Evolutionary conservation across 1,140 invertebrate genomes (phyloP).

Genomic region (Copidosoma floridanum): DNA sequence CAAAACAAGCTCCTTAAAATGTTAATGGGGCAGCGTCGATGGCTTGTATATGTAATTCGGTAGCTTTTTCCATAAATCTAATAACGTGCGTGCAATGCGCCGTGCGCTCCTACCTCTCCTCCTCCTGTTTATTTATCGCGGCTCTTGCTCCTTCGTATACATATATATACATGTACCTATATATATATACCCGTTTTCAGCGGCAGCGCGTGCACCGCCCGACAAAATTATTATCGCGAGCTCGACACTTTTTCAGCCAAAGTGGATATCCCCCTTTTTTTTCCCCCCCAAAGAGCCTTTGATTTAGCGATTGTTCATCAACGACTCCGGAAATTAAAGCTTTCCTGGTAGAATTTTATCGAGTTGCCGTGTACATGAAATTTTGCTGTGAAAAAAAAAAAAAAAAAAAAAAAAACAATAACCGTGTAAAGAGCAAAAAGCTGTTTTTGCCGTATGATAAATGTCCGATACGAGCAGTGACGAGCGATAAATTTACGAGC

Average conservation of each 20-base stretch:
- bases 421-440: too few species aligned
- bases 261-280: not conserved
- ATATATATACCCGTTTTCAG: not conserved
- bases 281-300: not conserved
- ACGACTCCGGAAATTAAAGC: too few species aligned
- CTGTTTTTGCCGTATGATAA: too few species aligned
- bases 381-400: not conserved
- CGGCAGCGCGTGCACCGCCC: not conserved
- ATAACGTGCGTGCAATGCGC: slow-evolving; percentile 15
- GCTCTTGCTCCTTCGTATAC: not conserved
- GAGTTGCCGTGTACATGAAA: not conserved
- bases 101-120: too few species aligned
- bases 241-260: slow-evolving; percentile 16
- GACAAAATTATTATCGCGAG: slow-evolving; percentile 11
- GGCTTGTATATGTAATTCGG: slow-evolving; percentile 37
- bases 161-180: not conserved
- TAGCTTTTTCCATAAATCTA: slow-evolving; percentile 34
- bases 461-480: too few species aligned
- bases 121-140: too few species aligned
- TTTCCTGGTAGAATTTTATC: too few species aligned
- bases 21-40: slow-evolving; percentile 20
- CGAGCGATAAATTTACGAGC: too few species aligned
- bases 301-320: not conserved
- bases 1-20: slow-evolving; percentile 36
- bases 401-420: not conserved